Evolutionary conservation across 1,140 invertebrate species (phyloP), one percentile per base, ranked within the genome.

Genomic region (Samia ricini): DNA sequence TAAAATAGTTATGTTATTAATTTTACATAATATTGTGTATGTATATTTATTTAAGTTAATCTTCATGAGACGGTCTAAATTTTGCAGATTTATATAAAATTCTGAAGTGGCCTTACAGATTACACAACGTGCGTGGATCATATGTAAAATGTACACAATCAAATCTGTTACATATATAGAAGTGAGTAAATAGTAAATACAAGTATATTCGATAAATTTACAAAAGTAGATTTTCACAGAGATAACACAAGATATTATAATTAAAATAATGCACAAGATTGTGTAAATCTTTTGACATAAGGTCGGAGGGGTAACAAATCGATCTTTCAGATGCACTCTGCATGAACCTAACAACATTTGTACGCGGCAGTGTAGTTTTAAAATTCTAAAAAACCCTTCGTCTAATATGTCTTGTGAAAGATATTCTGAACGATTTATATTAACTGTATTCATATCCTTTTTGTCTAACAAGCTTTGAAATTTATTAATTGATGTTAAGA

Each of bases 81-180:
- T 60, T 61, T 87, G 82, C 42, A 82, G 65, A 66, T 77, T 64
- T 12, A 85, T 56, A 18, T 72, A 81, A 42, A 86, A 83, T 33
- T 71, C 59, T 1, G 66, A 56, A 57, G 84, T 86, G 0, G 6
- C 36, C 4, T 75, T 57, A 8, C 61, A 56, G 33, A 76, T 76
- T 1, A 72, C 7, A 33, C 84, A 86, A 2, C 80, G 65, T 4
- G 73, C 61, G 52, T 85, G 69, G 24, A 77, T 68, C 10, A 79
- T 61, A 26, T 68, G 77, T 7, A 52, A 71, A 5, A 71, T 10
- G 36, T 70, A 79, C 0, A 57, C 63, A 20, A 63, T 1, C 6
- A 62, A 72, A 20, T 72, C 61, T 10, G 69, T 6, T 4, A 55
- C 8, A 0, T 68, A 18, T 10, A 49, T 36, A 15, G 26, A 51